phyloP scores from a whole-genome alignment of 2,797 vertebrate species.

The Bothrops alternatus region DNA sequence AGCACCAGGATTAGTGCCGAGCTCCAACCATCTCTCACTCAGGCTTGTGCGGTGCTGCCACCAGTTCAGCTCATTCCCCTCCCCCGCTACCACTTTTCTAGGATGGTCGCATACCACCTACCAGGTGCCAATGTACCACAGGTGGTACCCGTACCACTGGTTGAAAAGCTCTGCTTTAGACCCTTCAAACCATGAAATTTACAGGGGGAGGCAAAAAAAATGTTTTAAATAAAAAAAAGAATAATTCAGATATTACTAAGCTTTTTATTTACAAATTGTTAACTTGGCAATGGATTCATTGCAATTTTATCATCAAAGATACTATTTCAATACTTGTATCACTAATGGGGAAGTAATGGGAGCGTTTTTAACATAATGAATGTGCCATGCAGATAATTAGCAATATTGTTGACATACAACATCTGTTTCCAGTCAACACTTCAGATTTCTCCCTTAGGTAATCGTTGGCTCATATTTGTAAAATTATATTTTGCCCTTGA shows the following conservation, averaged over 20 bases:
- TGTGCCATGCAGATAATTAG: background rate
- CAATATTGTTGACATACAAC: background rate
- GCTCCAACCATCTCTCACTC: no score
- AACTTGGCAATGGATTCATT: background rate
- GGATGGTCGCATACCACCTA: no score
- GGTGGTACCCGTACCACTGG: no score
- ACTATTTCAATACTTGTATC: background rate
- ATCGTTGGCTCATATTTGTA: background rate
- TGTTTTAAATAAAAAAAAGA: background rate
- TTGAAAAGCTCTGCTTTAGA: background rate
- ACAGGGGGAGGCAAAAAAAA: background rate
- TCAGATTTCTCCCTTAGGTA: background rate
- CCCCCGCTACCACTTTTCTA: no score
- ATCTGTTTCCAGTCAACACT: background rate
- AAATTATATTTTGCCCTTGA: slow-evolving; percentile 10
- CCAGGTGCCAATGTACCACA: no score
- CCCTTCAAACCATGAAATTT: background rate
- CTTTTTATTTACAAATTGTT: background rate
- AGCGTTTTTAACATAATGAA: background rate
- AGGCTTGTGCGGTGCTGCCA: no score
- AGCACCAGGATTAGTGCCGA: no score
- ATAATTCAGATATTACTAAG: background rate
- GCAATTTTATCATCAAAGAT: slow-evolving; percentile 19
- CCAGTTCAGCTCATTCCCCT: no score
- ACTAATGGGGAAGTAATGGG: background rate